phyloP scores from a whole-genome alignment of 2,888 invertebrate genomes.

The Belgica antarctica region DNA sequence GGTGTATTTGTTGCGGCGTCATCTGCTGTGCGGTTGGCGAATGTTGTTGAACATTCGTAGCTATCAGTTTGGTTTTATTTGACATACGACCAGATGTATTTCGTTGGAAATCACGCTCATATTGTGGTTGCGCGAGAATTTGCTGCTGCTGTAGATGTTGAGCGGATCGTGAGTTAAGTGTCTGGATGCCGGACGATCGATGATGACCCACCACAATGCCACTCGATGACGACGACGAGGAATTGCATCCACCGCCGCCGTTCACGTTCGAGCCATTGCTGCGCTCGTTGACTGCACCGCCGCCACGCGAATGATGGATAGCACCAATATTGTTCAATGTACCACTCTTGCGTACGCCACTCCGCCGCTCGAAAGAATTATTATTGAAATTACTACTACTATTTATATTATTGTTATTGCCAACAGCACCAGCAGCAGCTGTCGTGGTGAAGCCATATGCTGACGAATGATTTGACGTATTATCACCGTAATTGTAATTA shows the following conservation, averaged over 20 bases:
- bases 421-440: conserved; percentile 44
- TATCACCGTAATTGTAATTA: conserved; percentile 44
- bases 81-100: conserved; percentile 43
- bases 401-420: conserved; percentile 38
- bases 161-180: conserved; percentile 47
- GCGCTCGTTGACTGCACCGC: conserved; percentile 36
- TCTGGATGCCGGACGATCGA: conserved; percentile 47
- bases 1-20: conserved; percentile 57
- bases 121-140: conserved; percentile 31
- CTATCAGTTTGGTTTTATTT: conserved; percentile 55
- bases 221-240: conserved; percentile 45
- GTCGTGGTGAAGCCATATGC: conserved; percentile 44
- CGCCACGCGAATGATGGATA: conserved; percentile 44
- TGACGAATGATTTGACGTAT: conserved; percentile 51
- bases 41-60: conserved; percentile 59
- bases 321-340: conserved; percentile 52
- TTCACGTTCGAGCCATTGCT: conserved; percentile 6
- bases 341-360: conserved; percentile 53
- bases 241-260: conserved; percentile 45
- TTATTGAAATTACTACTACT: conserved; percentile 47
- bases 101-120: conserved; percentile 38
- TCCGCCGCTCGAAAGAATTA: conserved; percentile 52
- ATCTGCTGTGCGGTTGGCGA: conserved; percentile 49
- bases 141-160: conserved; percentile 42
- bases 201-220: conserved; percentile 32